These are phyloP conservation scores for Botrylloides violaceus DNA, from an alignment of 23 tunicate species.

Conservation along the genomic window DNA sequence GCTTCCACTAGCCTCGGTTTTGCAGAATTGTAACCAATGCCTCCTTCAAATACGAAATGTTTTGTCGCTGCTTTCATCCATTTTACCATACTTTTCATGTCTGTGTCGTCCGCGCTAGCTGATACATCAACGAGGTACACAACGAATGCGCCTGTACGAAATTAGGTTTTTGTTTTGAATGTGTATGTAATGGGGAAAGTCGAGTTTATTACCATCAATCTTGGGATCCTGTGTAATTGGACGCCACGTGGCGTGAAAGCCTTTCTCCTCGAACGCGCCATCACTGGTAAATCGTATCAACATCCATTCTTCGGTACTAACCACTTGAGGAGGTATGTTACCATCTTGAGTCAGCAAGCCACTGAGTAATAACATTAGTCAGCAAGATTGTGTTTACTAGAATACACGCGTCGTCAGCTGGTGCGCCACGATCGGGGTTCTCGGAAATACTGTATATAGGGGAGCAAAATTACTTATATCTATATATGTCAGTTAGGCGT, in stretches of 20 bases:
- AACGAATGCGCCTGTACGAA: constrained; percentile 35
- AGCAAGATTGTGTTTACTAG: too few relatives aligned
- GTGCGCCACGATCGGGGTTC: too few relatives aligned
- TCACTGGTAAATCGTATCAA: constrained; percentile 45
- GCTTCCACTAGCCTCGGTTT: background rate
- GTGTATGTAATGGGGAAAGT: background rate
- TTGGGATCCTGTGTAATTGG: constrained; percentile 2
- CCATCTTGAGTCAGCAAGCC: constrained; percentile 5
- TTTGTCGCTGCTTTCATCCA: constrained; percentile 55
- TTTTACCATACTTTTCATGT: constrained; percentile 1
- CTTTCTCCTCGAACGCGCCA: constrained; percentile 26
- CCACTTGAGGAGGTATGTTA: background rate
- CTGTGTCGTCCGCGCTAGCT: constrained; percentile 18
- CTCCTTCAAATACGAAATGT: constrained; percentile 33
- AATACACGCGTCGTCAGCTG: too few relatives aligned
- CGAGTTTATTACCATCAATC: constrained; percentile 9
- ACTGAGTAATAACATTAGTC: too few relatives aligned
- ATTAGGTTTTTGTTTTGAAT: background rate
- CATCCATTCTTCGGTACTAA: constrained; percentile 72
- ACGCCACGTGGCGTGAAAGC: constrained; percentile 61
- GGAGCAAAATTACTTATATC: too few relatives aligned
- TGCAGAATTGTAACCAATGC: constrained; percentile 5
- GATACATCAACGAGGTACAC: constrained; percentile 59
- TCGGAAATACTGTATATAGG: too few relatives aligned
- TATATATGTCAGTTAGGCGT: too few relatives aligned